phyloP scores from a whole-genome alignment of 2,888 invertebrate species.

The Drosophila atripex region DNA sequence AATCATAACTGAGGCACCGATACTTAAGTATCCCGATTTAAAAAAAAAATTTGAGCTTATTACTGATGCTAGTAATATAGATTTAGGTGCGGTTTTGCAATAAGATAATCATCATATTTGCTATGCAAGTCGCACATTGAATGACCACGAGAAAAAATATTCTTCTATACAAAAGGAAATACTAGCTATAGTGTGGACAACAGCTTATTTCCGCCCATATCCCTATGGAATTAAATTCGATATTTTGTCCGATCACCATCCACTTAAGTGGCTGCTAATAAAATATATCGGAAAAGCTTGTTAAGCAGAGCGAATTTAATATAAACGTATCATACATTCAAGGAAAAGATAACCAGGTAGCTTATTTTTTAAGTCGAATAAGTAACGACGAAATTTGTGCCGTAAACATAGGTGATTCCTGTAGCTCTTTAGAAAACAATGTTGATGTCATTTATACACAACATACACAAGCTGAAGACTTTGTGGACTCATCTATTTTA shows the following conservation, averaged over 20 bases:
- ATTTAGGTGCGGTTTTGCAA: constrained; percentile 47
- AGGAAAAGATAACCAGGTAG: constrained; percentile 35
- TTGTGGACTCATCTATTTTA: constrained; percentile 37
- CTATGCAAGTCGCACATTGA: constrained; percentile 43
- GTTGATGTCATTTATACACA: constrained; percentile 27
- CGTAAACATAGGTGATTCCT: constrained; percentile 31
- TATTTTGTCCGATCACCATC: constrained; percentile 44
- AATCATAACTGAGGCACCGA: constrained; percentile 34
- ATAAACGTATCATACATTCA: constrained; percentile 41
- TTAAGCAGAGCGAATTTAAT: constrained; percentile 39
- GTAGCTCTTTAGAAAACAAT: constrained; percentile 23
- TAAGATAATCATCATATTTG: constrained; percentile 48
- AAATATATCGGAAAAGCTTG: constrained; percentile 39
- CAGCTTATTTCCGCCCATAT: constrained; percentile 33
- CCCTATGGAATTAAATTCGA: constrained; percentile 35
- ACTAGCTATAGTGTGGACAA: constrained; percentile 32
- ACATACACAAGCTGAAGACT: constrained; percentile 46
- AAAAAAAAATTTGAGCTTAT: no score
- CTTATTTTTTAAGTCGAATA: constrained; percentile 44
- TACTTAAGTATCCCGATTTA: no score
- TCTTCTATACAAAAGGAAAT: constrained; percentile 44
- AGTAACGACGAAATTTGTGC: constrained; percentile 27
- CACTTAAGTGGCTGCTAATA: constrained; percentile 31
- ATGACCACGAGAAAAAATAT: constrained; percentile 50
- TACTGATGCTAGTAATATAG: constrained; percentile 48